Conservation (phyloP, 2,113 vertebrate genomes). For the Sebastes fasciatus region DNA sequence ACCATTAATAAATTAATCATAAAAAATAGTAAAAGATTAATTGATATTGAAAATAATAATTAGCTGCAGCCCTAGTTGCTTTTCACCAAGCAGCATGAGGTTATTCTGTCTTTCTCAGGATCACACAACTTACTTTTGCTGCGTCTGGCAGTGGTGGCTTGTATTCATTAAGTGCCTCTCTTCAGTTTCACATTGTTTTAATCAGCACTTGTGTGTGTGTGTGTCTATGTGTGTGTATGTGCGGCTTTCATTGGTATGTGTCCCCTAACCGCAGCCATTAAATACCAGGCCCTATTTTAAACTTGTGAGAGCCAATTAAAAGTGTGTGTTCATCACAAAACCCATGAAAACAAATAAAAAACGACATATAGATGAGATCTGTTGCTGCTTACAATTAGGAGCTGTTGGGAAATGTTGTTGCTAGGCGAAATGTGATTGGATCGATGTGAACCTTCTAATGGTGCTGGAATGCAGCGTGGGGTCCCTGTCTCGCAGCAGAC, state of each 20-base stretch:
- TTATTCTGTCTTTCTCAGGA: slow-evolving; percentile 35
- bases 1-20: background rate
- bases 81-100: slow-evolving; percentile 9
- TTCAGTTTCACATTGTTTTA: slow-evolving; percentile 78
- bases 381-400: slow-evolving; percentile 65
- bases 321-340: slow-evolving; percentile 72
- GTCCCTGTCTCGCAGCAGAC: slow-evolving; percentile 32
- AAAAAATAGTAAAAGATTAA: slow-evolving; percentile 14
- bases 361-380: slow-evolving; percentile 66
- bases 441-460: slow-evolving; percentile 61
- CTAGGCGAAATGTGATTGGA: slow-evolving; percentile 63
- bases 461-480: slow-evolving; percentile 62
- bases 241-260: slow-evolving; percentile 69
- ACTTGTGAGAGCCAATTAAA: slow-evolving; percentile 68
- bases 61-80: background rate
- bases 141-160: slow-evolving; percentile 62
- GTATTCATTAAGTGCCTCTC: slow-evolving; percentile 69
- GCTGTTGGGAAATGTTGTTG: slow-evolving; percentile 56
- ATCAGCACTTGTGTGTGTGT: slow-evolving; percentile 60
- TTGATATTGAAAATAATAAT: slow-evolving; percentile 6
- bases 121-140: slow-evolving; percentile 37
- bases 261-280: slow-evolving; percentile 74
- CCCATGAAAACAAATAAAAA: slow-evolving; percentile 76
- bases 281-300: slow-evolving; percentile 71
- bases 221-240: slow-evolving; percentile 18